Evolutionary conservation across 1,140 invertebrate genomes (phyloP).

Genomic region (Myzus persicae): DNA sequence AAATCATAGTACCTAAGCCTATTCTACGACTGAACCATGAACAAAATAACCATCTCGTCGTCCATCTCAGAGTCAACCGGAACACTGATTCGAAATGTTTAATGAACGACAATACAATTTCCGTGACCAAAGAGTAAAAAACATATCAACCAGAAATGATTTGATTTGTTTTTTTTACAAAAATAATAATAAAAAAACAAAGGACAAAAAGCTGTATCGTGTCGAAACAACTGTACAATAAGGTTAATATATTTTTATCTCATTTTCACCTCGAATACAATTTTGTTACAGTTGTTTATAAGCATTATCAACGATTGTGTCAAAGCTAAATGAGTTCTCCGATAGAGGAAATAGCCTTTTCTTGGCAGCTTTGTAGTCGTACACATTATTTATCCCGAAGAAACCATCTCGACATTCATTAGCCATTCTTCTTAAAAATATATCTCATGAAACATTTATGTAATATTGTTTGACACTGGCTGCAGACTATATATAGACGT

Average conservation of each 20-base stretch:
- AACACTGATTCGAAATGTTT: not conserved
- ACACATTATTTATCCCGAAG: slow-evolving; percentile 20
- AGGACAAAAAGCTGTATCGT: not conserved
- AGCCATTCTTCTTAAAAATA: not conserved
- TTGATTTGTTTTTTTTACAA: not conserved
- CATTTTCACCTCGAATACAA: slow-evolving; percentile 8
- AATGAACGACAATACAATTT: not conserved
- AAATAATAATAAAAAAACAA: not conserved
- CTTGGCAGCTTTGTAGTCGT: slow-evolving; percentile 14
- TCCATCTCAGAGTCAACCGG: not conserved
- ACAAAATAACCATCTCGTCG: not conserved
- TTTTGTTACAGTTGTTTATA: not conserved
- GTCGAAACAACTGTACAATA: not conserved
- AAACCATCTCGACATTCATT: not conserved
- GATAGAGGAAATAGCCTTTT: slow-evolving; percentile 22
- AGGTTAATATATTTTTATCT: not conserved
- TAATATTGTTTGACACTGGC: not conserved
- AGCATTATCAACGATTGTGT: not conserved
- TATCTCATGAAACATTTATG: not conserved
- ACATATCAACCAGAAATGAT: not conserved
- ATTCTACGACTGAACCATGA: not conserved
- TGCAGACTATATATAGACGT: not conserved
- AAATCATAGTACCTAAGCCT: not conserved
- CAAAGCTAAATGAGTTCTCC: slow-evolving; percentile 29
- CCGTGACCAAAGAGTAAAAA: not conserved